phyloP scores from a whole-genome alignment of 2,113 vertebrate genomes.

The Quiscalus mexicanus region DNA sequence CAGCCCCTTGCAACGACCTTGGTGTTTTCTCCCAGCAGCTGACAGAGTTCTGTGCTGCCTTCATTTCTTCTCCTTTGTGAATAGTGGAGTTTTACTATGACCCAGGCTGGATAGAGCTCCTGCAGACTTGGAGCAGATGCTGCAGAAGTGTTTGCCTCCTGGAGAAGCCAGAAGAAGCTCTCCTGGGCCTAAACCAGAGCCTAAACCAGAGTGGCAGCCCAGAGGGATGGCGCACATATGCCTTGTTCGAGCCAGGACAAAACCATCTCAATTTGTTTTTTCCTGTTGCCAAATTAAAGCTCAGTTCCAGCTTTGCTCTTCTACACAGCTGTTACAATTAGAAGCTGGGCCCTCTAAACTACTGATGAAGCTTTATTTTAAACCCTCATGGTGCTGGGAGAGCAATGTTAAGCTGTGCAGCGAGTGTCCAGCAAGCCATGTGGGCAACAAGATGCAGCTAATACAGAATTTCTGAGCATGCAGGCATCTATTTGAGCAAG shows the following conservation, averaged over 20 bases:
- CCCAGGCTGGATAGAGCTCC: accelerated
- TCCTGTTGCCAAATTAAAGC: not conserved
- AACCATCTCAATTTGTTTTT: not conserved
- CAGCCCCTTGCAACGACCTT: accelerated
- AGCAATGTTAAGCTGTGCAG: accelerated
- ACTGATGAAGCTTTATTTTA: not conserved
- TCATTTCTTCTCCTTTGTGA: not conserved
- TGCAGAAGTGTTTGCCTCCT: not conserved
- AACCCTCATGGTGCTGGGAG: not conserved
- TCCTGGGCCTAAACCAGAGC: not conserved
- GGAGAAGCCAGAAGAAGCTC: not conserved
- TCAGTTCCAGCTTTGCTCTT: not conserved
- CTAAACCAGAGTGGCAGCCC: not conserved
- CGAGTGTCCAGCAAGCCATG: not conserved
- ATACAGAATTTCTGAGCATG: not conserved
- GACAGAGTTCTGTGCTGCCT: not conserved
- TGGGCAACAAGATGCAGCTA: not conserved
- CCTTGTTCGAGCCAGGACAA: not conserved
- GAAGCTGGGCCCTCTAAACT: not conserved
- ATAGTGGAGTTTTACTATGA: accelerated
- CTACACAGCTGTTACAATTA: conserved; percentile 16
- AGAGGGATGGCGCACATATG: accelerated
- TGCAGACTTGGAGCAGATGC: not conserved
- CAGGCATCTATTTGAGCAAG: conserved; percentile 29
- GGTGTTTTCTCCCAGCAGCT: accelerated